Base-by-base conservation (phyloP, 23 tunicate genomes). In the Diplosoma virens region DNA sequence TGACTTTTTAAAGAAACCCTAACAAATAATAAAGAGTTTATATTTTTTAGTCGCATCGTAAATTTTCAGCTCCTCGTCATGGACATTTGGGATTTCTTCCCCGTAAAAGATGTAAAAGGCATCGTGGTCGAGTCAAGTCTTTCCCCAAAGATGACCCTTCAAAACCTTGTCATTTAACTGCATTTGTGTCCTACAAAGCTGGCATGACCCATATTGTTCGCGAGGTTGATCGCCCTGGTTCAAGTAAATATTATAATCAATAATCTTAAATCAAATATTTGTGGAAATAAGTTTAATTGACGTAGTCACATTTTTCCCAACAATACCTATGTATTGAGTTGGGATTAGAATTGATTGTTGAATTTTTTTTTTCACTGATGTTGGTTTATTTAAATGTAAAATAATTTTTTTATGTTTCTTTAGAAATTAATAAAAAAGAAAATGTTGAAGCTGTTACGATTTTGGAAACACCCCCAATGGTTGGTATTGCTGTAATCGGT, bases 161-260 rank as follows among this genome's bases (percentile, higher is more conserved):
- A 27, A 95, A 95, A 67, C 96, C 96, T 35, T 81, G 87, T 36
- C 99, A 95, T 71, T 54, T 95, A 41, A 95, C 99, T 11, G 99
- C 99, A 2, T 95, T 95, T 52, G 53, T 95, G 37, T 76, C 84
- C 54, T 95, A 89, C 88, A 95, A 95, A 78, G 99, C 96, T 80
- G 99, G 99, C 21, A 95, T 95, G 99, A 95, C 99, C 63, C 99
- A 95, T 63, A 74, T 95, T 71, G 96, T 95, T 18, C 77, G 99
- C 7, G 96, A 89, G 33, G 96, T 86, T 76, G 99, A 95, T 30
- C 73, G 95, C n/a, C 88, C 88, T 20, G 99, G 99, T 11, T 95
- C 99, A 79, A 92, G 97, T 92, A 46, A 73, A 85, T 76, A 18
- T 11, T 41, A 41, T n/a, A n/a, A n/a, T n/a, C n/a, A n/a, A n/a